phyloP scores from a whole-genome alignment of 2,113 vertebrate species.

The Etheostoma spectabile region DNA sequence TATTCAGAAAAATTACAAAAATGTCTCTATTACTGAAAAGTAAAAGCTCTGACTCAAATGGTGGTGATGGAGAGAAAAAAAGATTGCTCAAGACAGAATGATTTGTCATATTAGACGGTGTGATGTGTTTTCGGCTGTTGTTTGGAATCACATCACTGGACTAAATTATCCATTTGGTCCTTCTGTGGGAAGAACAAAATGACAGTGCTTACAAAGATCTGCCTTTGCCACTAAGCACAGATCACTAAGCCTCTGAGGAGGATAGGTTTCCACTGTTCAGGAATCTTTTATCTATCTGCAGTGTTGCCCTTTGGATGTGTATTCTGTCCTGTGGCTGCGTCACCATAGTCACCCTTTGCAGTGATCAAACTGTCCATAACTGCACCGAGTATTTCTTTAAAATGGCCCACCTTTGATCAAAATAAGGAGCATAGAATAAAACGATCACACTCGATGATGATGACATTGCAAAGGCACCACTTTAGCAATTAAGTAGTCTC shows the following conservation, averaged over 20 bases:
- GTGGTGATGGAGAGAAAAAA: conserved; percentile 2
- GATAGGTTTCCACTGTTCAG: conserved; percentile 54
- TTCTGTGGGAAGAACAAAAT: conserved; percentile 55
- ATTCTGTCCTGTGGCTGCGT: conserved; percentile 33
- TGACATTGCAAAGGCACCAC: conserved; percentile 55
- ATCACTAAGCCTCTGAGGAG: conserved; percentile 57
- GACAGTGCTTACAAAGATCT: conserved; percentile 40
- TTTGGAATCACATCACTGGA: conserved; percentile 52
- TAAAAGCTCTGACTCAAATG: conserved; percentile 32
- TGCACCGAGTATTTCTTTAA: conserved; percentile 33
- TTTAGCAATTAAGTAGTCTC: conserved; percentile 63
- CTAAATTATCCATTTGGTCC: conserved; percentile 58
- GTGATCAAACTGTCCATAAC: conserved; percentile 38
- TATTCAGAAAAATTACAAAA: neutral
- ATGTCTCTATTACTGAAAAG: neutral
- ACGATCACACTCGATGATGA: conserved; percentile 56
- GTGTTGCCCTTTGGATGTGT: conserved; percentile 25
- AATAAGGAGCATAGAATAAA: conserved; percentile 22
- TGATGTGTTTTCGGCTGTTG: conserved; percentile 36
- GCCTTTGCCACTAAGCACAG: conserved; percentile 48
- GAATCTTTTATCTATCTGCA: conserved; percentile 68
- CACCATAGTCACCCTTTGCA: conserved; percentile 16
- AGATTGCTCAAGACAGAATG: neutral
- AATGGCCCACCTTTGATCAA: conserved; percentile 3
- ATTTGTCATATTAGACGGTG: conserved; percentile 41